Percentiles rank a stretch among this genome's conserved stretches.
phyloP scores from a whole-genome alignment of 2,797 vertebrate species.

The Momotus momota region DNA sequence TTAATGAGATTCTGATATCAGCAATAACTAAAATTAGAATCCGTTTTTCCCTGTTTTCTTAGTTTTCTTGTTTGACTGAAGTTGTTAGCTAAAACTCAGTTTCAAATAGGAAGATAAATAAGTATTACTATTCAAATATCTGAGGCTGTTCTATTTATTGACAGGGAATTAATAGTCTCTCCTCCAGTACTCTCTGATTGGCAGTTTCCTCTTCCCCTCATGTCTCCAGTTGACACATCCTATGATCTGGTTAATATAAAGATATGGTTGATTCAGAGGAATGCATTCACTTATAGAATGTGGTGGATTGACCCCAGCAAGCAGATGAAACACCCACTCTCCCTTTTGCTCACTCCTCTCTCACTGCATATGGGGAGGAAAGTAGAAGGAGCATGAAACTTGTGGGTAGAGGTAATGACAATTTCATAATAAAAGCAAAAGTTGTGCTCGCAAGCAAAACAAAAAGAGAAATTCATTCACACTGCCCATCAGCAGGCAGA shows the following conservation, averaged over 20 bases:
- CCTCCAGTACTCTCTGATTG: background rate
- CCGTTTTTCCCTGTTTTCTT: background rate
- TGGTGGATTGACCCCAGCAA: background rate
- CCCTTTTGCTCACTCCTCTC: background rate
- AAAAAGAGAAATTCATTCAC: background rate
- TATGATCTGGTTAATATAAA: background rate
- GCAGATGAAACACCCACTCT: background rate
- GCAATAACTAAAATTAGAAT: background rate
- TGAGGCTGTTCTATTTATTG: background rate
- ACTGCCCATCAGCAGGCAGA: background rate
- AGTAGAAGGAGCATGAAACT: background rate
- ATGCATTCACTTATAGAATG: background rate
- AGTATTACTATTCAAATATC: background rate
- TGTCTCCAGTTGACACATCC: background rate
- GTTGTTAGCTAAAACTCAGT: background rate
- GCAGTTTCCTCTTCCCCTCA: background rate
- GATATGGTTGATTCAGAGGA: background rate
- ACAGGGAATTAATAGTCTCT: background rate
- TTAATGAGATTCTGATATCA: background rate
- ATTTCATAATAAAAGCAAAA: background rate
- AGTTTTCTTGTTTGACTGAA: background rate
- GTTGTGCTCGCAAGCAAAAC: background rate
- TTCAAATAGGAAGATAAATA: background rate
- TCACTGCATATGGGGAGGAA: background rate
- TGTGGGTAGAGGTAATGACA: fast-evolving